A percentile compares a stretch with the other conserved stretches of the same genome.
Evolutionary conservation across 2,888 invertebrate species (phyloP).

Genomic region (Spilosoma lubricipeda): DNA sequence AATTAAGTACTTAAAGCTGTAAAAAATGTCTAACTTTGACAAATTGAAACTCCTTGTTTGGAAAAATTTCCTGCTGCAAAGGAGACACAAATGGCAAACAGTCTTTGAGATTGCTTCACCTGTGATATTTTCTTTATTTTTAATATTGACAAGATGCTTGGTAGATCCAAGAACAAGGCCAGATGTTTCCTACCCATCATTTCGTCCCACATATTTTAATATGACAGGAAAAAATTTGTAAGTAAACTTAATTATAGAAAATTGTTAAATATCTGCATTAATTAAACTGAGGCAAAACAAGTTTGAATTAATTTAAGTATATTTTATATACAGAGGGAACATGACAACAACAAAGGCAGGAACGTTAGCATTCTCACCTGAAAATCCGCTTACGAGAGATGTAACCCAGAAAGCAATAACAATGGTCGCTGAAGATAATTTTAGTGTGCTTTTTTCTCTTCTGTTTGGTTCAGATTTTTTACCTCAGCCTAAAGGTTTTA

Average conservation of each 20-base stretch:
- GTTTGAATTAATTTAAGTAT: background rate
- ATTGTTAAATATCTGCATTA: background rate
- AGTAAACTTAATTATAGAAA: conserved; percentile 51
- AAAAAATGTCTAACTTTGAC: conserved; percentile 77
- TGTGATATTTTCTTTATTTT: conserved; percentile 89
- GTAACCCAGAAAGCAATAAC: conserved; percentile 75
- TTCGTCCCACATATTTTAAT: conserved; percentile 79
- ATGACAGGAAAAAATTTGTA: conserved; percentile 73
- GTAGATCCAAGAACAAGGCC: conserved; percentile 87
- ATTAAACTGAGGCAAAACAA: background rate
- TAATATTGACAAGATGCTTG: conserved; percentile 90
- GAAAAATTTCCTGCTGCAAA: conserved; percentile 94
- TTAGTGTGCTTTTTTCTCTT: conserved; percentile 70
- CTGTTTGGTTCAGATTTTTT: conserved; percentile 72
- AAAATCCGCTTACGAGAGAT: conserved; percentile 74
- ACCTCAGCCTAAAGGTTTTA: conserved; percentile 77
- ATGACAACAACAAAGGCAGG: conserved; percentile 72
- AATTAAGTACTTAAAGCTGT: conserved; percentile 41
- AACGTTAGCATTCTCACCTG: conserved; percentile 80
- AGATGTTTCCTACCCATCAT: conserved; percentile 68
- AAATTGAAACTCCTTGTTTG: conserved; percentile 91
- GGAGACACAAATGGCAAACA: conserved; percentile 90
- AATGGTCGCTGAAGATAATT: conserved; percentile 76
- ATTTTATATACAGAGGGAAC: conserved; percentile 67
- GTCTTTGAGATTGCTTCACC: conserved; percentile 90